Evolutionary conservation across 2,888 invertebrate species (phyloP), one percentile per base, ranked within the genome.

Genomic region (Tachina lurida): DNA sequence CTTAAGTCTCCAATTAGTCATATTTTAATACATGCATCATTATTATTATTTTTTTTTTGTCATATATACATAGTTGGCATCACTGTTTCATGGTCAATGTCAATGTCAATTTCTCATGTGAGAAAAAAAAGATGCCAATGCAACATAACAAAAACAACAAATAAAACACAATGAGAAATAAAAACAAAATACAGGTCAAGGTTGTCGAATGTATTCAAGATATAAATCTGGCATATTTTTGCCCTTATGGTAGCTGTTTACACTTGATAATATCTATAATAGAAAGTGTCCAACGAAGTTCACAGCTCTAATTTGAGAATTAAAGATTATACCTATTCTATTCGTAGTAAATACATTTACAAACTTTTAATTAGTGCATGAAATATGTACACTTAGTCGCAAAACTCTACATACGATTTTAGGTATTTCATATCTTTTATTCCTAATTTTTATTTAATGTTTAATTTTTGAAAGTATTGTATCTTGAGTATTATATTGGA

Each of bases 141-240:
- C 54, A 76, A 43, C 39, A n/a, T 17, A 56, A 22, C 13, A 75
- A 74, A 62, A 39, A 56, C 52, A 76, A 79, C 9, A 62, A 68
- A 67, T 8, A 52, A 39, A 54, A 4, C 47, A 17, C 8, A 54
- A 31, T 15, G 15, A 43, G 1, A 22, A 47, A 43, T 62, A 45
- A 22, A 54, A 15, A 67, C 43, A 17, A 31, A 62, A 83, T 73
- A 3, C 43, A 68, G 87, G 87, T 85, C 87, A 87, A 87, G 87
- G 87, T 62, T 81, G 75, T n/a, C 15, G 19, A n/a, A 70, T 71
- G 13, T 71, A 10, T 63, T 54, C 43, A 67, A 10, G 1, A n/a
- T 56, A 17, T n/a, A 47, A n/a, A 71, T 19, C 10, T 31, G 45
- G 41, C 22, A 49, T 7, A 56, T 15, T 8, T 15, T 54, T 58